Evolutionary conservation across 2,888 invertebrate species (phyloP).

Genomic region (Sminthurinus aureus): DNA sequence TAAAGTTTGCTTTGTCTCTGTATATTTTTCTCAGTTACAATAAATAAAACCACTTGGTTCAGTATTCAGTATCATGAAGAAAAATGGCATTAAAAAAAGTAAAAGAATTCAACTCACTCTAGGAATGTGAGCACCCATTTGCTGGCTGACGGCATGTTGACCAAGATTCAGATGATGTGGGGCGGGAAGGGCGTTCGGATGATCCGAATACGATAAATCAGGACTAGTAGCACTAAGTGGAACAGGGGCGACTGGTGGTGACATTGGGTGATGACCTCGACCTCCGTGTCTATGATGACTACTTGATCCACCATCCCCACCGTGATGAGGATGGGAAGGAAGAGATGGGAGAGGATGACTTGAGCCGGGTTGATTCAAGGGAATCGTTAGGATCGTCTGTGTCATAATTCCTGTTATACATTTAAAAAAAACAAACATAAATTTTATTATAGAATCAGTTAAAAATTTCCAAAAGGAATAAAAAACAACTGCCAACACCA

Average conservation of each 20-base stretch:
- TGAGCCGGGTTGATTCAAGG: conserved; percentile 69
- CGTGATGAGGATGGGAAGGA: conserved; percentile 42
- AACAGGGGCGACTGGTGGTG: conserved; percentile 54
- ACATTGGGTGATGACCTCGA: conserved; percentile 45
- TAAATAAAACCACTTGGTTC: too few species aligned
- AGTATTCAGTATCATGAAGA: not conserved
- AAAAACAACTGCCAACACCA: too few species aligned
- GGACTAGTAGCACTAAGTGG: conserved; percentile 43
- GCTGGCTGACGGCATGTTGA: conserved; percentile 55
- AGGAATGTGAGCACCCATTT: conserved; percentile 56
- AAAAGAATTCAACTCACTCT: conserved; percentile 44
- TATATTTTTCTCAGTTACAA: too few species aligned
- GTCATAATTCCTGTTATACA: conserved; percentile 91
- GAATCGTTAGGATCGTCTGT: conserved; percentile 94
- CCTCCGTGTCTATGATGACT: conserved; percentile 18
- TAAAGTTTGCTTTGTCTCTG: not conserved
- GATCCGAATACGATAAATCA: conserved; percentile 21
- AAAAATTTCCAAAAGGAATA: not conserved
- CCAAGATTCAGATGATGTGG: conserved; percentile 50
- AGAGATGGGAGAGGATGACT: conserved; percentile 22
- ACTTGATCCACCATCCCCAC: conserved; percentile 34
- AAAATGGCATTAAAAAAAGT: not conserved
- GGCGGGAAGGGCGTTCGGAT: conserved; percentile 41
- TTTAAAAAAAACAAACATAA: not conserved
- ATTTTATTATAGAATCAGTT: not conserved